These are phyloP conservation scores for Heteractis magnifica DNA, from an alignment of 92 coral and sea anemone genomes.

Conservation along the genomic window DNA sequence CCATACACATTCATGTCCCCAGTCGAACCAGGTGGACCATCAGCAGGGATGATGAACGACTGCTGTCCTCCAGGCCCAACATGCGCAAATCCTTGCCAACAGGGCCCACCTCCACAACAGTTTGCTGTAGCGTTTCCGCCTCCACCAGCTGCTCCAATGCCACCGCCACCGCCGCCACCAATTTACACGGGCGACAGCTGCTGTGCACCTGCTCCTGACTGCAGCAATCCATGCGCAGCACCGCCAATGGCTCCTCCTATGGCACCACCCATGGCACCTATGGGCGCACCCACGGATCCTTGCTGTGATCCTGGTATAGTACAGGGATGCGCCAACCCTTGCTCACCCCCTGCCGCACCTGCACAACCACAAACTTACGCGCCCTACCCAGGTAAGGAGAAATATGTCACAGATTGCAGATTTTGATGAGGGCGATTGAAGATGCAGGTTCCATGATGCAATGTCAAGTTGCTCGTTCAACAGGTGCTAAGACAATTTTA, in stretches of 20 bases:
- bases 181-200: conserved; percentile 30
- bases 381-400: conserved; percentile 75
- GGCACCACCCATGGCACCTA: conserved; percentile 38
- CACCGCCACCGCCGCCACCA: conserved; percentile 36
- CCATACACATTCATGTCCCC: conserved; percentile 36
- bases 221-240: conserved; percentile 37
- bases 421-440: not conserved
- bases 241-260: conserved; percentile 49
- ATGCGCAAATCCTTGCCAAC: conserved; percentile 64
- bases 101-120: conserved; percentile 40
- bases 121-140: conserved; percentile 27
- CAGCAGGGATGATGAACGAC: conserved; percentile 17
- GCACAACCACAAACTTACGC: conserved; percentile 63
- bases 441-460: too few species aligned
- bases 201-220: conserved; percentile 7
- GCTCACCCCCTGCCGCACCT: conserved; percentile 69
- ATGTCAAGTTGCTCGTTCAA: too few species aligned
- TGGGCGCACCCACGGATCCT: conserved; percentile 55
- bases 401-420: not conserved
- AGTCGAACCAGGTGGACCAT: conserved; percentile 34
- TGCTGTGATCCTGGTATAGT: conserved; percentile 72
- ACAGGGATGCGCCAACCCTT: conserved; percentile 74
- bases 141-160: conserved; percentile 33
- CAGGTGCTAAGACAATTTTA: too few species aligned
- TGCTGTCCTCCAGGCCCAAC: conserved; percentile 68